phyloP scores from a whole-genome alignment of 2,797 vertebrate species.

The Antrozous pallidus region DNA sequence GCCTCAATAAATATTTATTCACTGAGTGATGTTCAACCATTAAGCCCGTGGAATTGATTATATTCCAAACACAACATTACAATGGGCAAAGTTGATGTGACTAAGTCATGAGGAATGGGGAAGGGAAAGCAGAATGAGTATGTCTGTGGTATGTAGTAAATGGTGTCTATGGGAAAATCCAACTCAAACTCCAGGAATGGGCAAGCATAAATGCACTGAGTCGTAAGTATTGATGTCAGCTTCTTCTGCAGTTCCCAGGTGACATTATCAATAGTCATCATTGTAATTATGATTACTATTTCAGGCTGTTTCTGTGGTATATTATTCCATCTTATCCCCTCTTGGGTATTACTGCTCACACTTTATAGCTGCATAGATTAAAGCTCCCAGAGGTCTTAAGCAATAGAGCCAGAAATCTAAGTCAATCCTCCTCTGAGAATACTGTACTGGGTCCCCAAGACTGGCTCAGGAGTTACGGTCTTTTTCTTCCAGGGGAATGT shows the following conservation, averaged over 20 bases:
- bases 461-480: not conserved
- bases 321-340: not conserved
- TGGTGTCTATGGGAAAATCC: not conserved
- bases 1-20: not conserved
- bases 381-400: not conserved
- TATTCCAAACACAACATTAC: not conserved
- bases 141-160: not conserved
- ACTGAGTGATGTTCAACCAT: not conserved
- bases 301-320: not conserved
- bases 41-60: not conserved
- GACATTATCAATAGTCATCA: not conserved
- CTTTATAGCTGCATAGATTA: not conserved
- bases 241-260: not conserved
- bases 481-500: not conserved
- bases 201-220: not conserved
- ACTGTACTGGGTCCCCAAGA: not conserved
- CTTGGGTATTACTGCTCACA: not conserved
- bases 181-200: not conserved
- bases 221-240: not conserved
- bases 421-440: not conserved
- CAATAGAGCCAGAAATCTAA: not conserved
- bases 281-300: not conserved
- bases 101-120: not conserved
- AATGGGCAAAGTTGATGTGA: not conserved
- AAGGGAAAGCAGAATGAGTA: not conserved